phyloP scores from a whole-genome alignment of 2,888 invertebrate species.

The Limnephilus marmoratus region DNA sequence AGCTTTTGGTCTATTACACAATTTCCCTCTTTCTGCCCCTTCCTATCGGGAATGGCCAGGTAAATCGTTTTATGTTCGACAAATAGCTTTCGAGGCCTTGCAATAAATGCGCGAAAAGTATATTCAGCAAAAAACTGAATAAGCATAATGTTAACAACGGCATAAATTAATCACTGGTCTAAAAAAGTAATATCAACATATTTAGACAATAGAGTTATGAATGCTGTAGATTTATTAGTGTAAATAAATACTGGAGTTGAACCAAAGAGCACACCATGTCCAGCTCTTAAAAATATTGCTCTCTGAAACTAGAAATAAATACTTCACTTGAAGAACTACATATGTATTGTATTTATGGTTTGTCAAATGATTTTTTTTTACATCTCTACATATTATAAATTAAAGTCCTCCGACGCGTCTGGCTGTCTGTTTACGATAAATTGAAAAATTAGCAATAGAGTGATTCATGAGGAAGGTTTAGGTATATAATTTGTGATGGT shows the following conservation, averaged over 20 bases:
- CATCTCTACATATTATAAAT: too few species aligned
- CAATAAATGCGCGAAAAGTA: neutral
- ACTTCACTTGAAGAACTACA: neutral
- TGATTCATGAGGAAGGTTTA: too few species aligned
- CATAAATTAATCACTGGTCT: neutral
- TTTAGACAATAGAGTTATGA: neutral
- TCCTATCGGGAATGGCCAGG: neutral
- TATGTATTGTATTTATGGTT: too few species aligned
- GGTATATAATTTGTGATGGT: too few species aligned
- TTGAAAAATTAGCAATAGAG: too few species aligned
- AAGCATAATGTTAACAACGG: neutral
- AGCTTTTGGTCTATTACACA: slow-evolving; percentile 24
- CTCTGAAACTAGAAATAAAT: neutral
- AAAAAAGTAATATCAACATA: neutral
- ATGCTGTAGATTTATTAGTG: neutral
- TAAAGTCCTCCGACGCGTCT: too few species aligned
- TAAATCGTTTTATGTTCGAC: slow-evolving; percentile 16
- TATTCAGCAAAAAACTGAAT: neutral
- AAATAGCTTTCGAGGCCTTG: neutral
- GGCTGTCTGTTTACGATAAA: too few species aligned
- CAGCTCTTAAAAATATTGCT: neutral
- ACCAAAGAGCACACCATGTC: neutral
- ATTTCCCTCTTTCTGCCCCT: neutral
- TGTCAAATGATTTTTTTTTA: too few species aligned
- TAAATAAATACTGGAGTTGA: neutral